Evolutionary conservation across 30 jellyfish, hydroid and myxozoan species (phyloP).

Genomic region (Cassiopea andromeda): DNA sequence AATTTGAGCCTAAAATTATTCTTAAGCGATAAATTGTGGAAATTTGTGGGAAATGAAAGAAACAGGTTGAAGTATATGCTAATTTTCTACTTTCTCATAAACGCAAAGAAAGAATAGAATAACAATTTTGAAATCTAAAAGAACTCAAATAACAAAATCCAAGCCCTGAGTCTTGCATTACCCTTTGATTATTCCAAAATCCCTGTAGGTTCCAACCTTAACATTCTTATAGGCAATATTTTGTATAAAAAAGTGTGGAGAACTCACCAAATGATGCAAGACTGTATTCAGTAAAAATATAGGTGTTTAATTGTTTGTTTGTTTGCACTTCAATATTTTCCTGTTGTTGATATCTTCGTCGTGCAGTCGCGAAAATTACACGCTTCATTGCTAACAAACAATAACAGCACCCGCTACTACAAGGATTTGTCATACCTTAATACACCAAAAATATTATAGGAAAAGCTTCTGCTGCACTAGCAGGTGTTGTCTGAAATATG

Average conservation of each 20-base stretch:
- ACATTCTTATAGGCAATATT: neutral
- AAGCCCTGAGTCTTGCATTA: too few species aligned
- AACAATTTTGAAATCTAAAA: too few species aligned
- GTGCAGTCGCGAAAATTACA: neutral
- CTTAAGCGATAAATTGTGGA: too few species aligned
- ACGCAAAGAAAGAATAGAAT: too few species aligned
- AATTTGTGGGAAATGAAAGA: too few species aligned
- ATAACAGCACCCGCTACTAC: neutral
- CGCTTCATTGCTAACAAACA: neutral
- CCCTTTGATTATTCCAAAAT: too few species aligned
- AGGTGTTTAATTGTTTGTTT: neutral
- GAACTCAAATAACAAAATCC: too few species aligned
- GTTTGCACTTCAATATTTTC: neutral
- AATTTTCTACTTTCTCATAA: too few species aligned
- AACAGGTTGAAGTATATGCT: too few species aligned
- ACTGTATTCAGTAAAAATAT: neutral
- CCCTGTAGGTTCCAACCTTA: too few species aligned
- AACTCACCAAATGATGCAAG: neutral
- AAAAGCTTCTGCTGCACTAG: neutral
- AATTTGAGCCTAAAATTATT: too few species aligned
- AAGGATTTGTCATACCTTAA: neutral
- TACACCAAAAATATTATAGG: neutral
- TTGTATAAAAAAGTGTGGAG: neutral
- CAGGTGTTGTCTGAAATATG: too few species aligned
- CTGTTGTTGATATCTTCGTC: neutral